Evolutionary conservation across 2,797 vertebrate species (phyloP).

Genomic region (Sebastes taczanowskii): DNA sequence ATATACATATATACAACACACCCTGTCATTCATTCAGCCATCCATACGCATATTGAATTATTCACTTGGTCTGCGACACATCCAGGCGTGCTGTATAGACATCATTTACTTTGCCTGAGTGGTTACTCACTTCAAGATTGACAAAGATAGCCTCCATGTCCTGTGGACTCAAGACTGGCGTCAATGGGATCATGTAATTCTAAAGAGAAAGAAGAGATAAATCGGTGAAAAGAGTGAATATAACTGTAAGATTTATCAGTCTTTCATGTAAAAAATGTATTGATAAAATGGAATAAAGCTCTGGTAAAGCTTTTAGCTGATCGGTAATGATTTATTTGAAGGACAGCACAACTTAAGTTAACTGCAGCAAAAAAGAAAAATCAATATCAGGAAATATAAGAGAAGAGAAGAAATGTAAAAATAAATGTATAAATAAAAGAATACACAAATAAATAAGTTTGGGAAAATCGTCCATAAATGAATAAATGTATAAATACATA

Average conservation of each 20-base stretch:
- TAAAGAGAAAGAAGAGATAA: constrained; percentile 55
- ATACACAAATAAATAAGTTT: too few relatives aligned
- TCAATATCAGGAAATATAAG: too few relatives aligned
- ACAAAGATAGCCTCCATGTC: constrained; percentile 96
- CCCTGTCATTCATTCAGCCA: constrained; percentile 26
- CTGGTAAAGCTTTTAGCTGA: constrained; percentile 11
- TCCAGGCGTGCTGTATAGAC: background rate
- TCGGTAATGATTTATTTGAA: background rate
- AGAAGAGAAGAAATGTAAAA: too few relatives aligned
- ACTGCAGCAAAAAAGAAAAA: background rate
- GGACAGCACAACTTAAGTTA: background rate
- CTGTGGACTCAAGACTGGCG: constrained; percentile 88
- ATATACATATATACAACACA: background rate
- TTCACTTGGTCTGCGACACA: constrained; percentile 22
- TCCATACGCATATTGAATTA: constrained; percentile 36
- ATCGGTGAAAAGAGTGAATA: background rate
- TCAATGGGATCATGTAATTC: constrained; percentile 96
- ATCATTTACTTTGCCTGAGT: background rate
- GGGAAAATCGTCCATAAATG: accelerated
- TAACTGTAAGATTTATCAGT: background rate
- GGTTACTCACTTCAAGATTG: constrained; percentile 91
- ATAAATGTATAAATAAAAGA: too few relatives aligned
- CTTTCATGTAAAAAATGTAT: background rate
- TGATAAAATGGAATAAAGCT: background rate
- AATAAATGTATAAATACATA: too few relatives aligned